These are phyloP conservation scores for Lanius ludovicianus DNA, from an alignment of 2,113 vertebrate species.

Conservation along the genomic window DNA sequence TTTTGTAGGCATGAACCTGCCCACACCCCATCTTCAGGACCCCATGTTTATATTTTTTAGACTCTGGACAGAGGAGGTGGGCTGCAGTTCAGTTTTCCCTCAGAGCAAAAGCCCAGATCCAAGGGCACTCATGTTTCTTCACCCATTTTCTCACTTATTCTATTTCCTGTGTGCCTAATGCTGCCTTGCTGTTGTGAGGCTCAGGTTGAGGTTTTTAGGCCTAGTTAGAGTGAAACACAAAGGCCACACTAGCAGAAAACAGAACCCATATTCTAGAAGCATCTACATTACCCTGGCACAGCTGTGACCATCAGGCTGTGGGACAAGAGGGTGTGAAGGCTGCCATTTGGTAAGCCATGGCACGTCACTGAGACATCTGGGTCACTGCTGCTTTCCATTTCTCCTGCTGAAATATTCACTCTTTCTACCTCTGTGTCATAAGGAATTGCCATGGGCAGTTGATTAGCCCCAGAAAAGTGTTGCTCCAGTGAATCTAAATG, in stretches of 20 bases:
- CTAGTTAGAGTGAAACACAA: not conserved
- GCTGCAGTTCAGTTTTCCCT: not conserved
- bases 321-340: slow-evolving; percentile 22
- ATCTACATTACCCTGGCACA: not conserved
- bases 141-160: not conserved
- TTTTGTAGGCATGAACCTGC: not conserved
- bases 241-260: not conserved
- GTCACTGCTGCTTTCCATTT: not conserved
- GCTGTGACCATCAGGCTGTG: not conserved
- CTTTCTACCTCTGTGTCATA: not conserved
- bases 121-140: not conserved
- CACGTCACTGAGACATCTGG: not conserved
- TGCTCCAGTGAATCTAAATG: not conserved
- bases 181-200: not conserved
- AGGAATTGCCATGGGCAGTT: not conserved
- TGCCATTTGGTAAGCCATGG: not conserved
- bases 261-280: not conserved
- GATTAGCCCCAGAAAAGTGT: not conserved
- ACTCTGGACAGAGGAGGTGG: not conserved
- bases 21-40: not conserved
- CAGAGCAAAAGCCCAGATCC: not conserved
- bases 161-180: not conserved
- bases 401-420: not conserved
- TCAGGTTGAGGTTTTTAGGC: not conserved
- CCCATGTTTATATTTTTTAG: not conserved